Conservation (phyloP, 2,888 invertebrate genomes). For the Melieria crassipennis region DNA sequence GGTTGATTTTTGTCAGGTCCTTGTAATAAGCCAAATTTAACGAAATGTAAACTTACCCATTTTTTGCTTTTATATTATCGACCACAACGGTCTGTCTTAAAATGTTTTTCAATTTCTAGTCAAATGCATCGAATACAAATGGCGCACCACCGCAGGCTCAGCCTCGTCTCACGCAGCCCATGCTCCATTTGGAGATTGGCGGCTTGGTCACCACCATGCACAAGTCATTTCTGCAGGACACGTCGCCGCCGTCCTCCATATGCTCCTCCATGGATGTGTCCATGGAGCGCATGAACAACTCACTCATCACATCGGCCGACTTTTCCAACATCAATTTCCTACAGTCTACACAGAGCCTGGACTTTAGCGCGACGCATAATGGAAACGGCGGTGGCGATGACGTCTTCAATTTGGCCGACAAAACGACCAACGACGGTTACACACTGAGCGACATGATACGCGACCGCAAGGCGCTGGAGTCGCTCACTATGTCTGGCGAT, state of each 20-base stretch:
- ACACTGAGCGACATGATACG: slow-evolving; percentile 61
- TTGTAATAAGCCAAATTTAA: too few relatives aligned
- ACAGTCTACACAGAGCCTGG: slow-evolving; percentile 56
- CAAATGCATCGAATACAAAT: slow-evolving; percentile 33
- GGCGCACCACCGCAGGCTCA: slow-evolving; percentile 30
- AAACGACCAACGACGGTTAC: slow-evolving; percentile 51
- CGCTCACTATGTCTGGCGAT: slow-evolving; percentile 61
- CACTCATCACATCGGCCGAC: slow-evolving; percentile 64
- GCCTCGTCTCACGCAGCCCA: slow-evolving; percentile 39
- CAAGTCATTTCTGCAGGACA: slow-evolving; percentile 63
- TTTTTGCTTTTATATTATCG: too few relatives aligned
- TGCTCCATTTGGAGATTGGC: slow-evolving; percentile 62
- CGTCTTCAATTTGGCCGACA: slow-evolving; percentile 46
- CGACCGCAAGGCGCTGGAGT: slow-evolving; percentile 61
- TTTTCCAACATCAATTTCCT: slow-evolving; percentile 63
- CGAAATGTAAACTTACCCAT: too few relatives aligned
- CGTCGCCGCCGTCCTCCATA: slow-evolving; percentile 64
- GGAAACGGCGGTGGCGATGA: slow-evolving; percentile 32
- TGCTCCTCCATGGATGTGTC: slow-evolving; percentile 61
- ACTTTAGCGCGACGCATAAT: slow-evolving; percentile 41
- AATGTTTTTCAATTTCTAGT: slow-evolving; percentile 20
- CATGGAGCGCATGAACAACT: slow-evolving; percentile 61
- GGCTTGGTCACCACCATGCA: slow-evolving; percentile 64
- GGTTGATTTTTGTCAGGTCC: too few relatives aligned
- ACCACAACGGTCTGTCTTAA: too few relatives aligned